phyloP scores from a whole-genome alignment of 2,797 vertebrate genomes.

The Notoglanidium macrostoma region DNA sequence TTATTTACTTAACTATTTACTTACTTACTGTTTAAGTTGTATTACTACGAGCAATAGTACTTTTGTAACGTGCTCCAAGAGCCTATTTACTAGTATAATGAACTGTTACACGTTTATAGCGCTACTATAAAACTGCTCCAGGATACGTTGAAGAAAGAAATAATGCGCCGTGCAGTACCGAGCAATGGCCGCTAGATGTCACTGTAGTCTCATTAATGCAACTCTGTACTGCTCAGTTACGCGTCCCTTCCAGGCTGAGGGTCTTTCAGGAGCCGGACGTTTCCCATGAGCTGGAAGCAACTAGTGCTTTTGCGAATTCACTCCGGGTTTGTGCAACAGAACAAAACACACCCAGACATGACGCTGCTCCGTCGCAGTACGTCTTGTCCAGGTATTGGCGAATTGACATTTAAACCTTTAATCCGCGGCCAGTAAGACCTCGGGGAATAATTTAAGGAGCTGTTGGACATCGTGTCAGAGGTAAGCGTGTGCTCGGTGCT shows the following conservation, averaged over 20 bases:
- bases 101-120: background rate
- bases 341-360: background rate
- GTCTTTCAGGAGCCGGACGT: background rate
- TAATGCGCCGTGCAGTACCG: background rate
- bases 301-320: slow-evolving; percentile 10
- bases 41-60: background rate
- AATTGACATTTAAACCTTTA: background rate
- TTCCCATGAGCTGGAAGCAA: slow-evolving; percentile 19
- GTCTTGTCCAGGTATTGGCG: background rate
- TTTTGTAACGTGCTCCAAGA: background rate
- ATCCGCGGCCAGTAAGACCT: background rate
- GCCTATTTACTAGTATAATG: background rate
- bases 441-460: background rate
- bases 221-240: background rate
- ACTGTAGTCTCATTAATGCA: background rate
- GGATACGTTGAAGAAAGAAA: background rate
- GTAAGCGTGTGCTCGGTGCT: background rate
- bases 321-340: background rate
- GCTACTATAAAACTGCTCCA: background rate
- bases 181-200: background rate
- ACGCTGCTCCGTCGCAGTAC: background rate
- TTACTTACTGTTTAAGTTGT: background rate
- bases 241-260: background rate
- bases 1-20: background rate
- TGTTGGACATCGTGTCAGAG: slow-evolving; percentile 8